A percentile compares a stretch with the other conserved stretches of the same genome.
Conservation (phyloP, 2,113 vertebrate genomes). For the Callaeas wilsoni region DNA sequence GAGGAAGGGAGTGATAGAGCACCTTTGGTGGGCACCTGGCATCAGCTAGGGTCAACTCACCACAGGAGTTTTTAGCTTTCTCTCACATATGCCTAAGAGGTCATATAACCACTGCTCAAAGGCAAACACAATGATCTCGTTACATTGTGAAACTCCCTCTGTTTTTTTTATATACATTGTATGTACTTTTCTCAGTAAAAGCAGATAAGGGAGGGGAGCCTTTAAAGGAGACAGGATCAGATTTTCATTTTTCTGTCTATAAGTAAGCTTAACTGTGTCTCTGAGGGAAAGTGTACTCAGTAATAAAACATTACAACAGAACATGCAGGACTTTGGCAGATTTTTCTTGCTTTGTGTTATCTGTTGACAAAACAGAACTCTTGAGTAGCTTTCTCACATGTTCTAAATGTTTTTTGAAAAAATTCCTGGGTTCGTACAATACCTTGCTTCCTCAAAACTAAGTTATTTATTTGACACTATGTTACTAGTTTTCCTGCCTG, state of each 20-base stretch:
- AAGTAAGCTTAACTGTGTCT: background rate
- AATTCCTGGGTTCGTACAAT: background rate
- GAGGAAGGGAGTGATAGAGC: background rate
- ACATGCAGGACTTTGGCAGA: background rate
- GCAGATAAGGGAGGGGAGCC: background rate
- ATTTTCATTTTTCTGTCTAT: background rate
- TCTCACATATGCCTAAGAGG: background rate
- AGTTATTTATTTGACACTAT: background rate
- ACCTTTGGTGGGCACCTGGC: background rate
- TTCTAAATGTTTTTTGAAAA: background rate
- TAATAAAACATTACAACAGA: background rate
- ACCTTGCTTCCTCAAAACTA: background rate
- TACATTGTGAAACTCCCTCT: background rate
- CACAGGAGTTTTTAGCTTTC: background rate
- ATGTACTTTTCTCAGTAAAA: background rate
- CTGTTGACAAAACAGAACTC: background rate
- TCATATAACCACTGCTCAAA: background rate
- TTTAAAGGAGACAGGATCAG: background rate
- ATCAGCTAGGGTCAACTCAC: background rate
- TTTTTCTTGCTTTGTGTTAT: background rate
- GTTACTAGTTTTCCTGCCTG: background rate
- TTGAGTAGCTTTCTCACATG: background rate
- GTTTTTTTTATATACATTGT: background rate
- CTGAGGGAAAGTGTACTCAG: background rate
- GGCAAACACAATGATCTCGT: background rate